Conservation (phyloP, 2,113 vertebrate genomes). For the Myiagra hebetior region DNA sequence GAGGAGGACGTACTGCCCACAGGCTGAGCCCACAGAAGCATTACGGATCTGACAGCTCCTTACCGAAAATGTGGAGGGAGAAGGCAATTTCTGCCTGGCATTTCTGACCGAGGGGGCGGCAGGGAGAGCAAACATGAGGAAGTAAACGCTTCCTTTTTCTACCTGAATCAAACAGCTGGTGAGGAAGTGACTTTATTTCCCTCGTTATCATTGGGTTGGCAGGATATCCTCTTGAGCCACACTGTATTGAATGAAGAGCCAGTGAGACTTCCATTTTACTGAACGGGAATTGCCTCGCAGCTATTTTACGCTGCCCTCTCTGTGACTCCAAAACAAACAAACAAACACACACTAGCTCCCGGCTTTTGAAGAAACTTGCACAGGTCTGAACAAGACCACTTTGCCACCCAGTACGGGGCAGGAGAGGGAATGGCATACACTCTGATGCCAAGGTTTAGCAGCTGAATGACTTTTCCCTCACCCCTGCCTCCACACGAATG, state of each 20-base stretch:
- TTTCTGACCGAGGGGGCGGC: conserved; percentile 19
- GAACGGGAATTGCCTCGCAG: conserved; percentile 22
- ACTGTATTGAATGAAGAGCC: conserved; percentile 74
- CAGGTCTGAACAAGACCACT: background rate
- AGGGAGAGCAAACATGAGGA: conserved; percentile 67
- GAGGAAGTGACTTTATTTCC: conserved; percentile 86
- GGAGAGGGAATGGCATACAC: background rate
- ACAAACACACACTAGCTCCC: background rate
- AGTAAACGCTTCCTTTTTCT: conserved; percentile 75
- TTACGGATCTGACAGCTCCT: background rate
- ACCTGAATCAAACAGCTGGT: conserved; percentile 79
- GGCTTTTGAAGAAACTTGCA: conserved; percentile 41
- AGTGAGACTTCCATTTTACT: conserved; percentile 54
- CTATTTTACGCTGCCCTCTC: conserved; percentile 29
- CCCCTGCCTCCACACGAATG: background rate
- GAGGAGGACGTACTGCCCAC: background rate
- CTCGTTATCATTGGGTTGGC: conserved; percentile 71
- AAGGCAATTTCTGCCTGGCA: conserved; percentile 9
- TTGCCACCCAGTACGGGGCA: background rate
- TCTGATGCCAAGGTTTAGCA: background rate
- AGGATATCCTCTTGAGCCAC: conserved; percentile 81
- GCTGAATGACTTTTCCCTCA: background rate
- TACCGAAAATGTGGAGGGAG: background rate
- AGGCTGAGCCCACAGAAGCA: background rate
- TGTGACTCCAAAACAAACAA: conserved; percentile 47